Evolutionary conservation across 2,797 vertebrate genomes (phyloP), one percentile per base, ranked within the genome.

Genomic region (Danio tinwini): DNA sequence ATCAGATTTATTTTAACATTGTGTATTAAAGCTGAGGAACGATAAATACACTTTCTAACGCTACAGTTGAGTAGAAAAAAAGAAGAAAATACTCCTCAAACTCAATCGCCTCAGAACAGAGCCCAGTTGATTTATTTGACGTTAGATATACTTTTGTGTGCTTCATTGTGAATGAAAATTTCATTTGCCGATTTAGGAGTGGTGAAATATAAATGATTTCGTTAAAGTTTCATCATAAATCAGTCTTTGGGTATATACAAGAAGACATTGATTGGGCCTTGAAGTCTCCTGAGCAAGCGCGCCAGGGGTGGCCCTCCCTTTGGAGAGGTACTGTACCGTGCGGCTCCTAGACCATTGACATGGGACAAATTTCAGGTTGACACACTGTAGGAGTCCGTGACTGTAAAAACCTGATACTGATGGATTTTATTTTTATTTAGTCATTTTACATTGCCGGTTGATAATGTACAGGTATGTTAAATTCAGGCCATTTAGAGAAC

Each of bases 141-240:
- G 90, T 91, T 88, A 90, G 88, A 93, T 91, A 89, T 89, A 92
- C 87, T 88, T 89, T 88, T 90, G 87, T 92, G 92, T 90, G 90
- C 93, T 93, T 93, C 92, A 94, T 93, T 91, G 92, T 91, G 88
- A 91, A 96, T 96, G 92, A 96, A 96, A 96, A 90, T 96, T 95
- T 96, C 91, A 96, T 96, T 91, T 90, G 86, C 90, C 92, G 93
- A 95, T 97, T 98, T 96, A 96, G 90, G 90, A 92, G 91, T 91
- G 82, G 94, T 97, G 93, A 98, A 97, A 97, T 97, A 97, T 96
- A 93, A 95, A 97, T 96, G 94, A 88, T 91, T 93, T 90, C 92
- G 95, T 97, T 95, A 96, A 97, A 96, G 93, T 96, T 97, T 96
- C 93, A 96, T 96, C 92, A 93, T 93, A 94, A 94, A 96, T 96